Evolutionary conservation across 2,113 vertebrate species (phyloP).

Genomic region (Cyprinodon brontotheroides): DNA sequence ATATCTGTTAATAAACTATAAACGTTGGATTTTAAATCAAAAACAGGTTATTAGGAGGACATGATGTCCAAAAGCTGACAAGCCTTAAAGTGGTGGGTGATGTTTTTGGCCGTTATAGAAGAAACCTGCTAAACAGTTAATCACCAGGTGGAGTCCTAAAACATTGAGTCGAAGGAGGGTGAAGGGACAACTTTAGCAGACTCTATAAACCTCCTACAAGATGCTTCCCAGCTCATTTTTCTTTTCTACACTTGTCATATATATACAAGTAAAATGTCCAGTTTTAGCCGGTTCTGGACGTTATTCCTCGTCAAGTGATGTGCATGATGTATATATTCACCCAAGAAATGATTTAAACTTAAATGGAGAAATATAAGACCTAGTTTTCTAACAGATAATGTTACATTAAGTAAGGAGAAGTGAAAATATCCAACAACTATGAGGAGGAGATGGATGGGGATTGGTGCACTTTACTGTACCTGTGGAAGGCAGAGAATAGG

Average conservation of each 20-base stretch:
- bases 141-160: too few species aligned
- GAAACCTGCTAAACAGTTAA: too few species aligned
- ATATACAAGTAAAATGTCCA: too few species aligned
- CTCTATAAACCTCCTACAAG: too few species aligned
- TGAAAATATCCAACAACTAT: not conserved
- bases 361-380: not conserved
- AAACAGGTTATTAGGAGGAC: not conserved
- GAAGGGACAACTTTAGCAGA: too few species aligned
- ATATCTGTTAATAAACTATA: not conserved
- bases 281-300: too few species aligned
- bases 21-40: not conserved
- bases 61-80: not conserved
- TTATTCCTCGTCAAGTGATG: not conserved
- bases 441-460: not conserved
- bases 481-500: conserved; percentile 97
- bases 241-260: too few species aligned
- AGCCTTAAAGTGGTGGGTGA: not conserved
- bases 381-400: not conserved
- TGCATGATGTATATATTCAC: not conserved
- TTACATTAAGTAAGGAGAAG: not conserved
- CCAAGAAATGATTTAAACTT: not conserved
- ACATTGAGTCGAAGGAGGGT: too few species aligned
- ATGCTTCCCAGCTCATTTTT: too few species aligned
- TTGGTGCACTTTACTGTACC: conserved; percentile 73
- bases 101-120: too few species aligned